Evolutionary conservation across 2,797 vertebrate genomes (phyloP).

Genomic region (Antennarius maculatus): DNA sequence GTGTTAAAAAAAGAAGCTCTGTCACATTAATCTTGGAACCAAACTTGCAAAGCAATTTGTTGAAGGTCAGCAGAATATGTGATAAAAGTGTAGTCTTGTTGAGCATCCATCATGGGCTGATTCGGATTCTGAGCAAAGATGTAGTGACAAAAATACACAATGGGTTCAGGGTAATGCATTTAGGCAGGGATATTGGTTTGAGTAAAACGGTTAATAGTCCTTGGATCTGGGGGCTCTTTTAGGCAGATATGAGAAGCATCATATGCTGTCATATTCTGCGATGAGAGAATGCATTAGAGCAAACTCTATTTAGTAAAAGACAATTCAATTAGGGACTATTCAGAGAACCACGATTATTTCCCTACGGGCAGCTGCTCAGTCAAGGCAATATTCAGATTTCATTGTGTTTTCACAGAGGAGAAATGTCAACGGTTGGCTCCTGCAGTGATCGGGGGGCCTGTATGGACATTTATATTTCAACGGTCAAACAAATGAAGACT

Average conservation of each 20-base stretch:
- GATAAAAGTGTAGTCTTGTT: slow-evolving; percentile 84
- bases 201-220: slow-evolving; percentile 89
- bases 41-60: slow-evolving; percentile 81
- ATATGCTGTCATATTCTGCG: slow-evolving; percentile 88
- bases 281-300: slow-evolving; percentile 91
- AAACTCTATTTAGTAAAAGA: slow-evolving; percentile 92
- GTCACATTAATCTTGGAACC: slow-evolving; percentile 75
- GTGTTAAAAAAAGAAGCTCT: slow-evolving; percentile 66
- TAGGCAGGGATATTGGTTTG: slow-evolving; percentile 91
- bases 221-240: slow-evolving; percentile 84
- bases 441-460: slow-evolving; percentile 71
- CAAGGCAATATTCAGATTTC: slow-evolving; percentile 87
- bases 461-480: slow-evolving; percentile 77
- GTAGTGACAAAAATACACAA: slow-evolving; percentile 82
- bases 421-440: slow-evolving; percentile 77
- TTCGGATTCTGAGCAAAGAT: slow-evolving; percentile 79
- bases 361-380: slow-evolving; percentile 79
- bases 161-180: slow-evolving; percentile 90
- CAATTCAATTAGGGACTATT: slow-evolving; percentile 94
- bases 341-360: slow-evolving; percentile 85
- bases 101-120: slow-evolving; percentile 80
- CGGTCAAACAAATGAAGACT: slow-evolving; percentile 80
- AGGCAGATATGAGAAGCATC: slow-evolving; percentile 85
- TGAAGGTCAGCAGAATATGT: slow-evolving; percentile 83
- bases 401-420: slow-evolving; percentile 85